Percentiles rank a stretch among this genome's conserved stretches.
Evolutionary conservation across 2,797 vertebrate species (phyloP).

Genomic region (Phylloscopus collybita): DNA sequence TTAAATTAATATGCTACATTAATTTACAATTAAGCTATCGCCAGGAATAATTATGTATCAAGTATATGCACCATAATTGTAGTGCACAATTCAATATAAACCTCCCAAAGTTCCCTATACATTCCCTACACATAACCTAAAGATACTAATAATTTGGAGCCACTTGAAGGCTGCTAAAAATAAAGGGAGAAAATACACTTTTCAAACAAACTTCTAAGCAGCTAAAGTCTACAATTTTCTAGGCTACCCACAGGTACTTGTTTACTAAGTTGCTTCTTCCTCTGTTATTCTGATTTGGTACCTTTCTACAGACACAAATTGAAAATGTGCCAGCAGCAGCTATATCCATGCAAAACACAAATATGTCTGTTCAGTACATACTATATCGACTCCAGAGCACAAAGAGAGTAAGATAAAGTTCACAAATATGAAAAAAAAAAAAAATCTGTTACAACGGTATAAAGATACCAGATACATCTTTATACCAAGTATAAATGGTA

Average conservation of each 20-base stretch:
- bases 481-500: too few relatives aligned
- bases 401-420: neutral
- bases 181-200: neutral
- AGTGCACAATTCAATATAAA: neutral
- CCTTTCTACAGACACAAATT: neutral
- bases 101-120: neutral
- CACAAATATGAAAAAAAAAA: neutral
- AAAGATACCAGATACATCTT: neutral
- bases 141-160: neutral
- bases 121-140: neutral
- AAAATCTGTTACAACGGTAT: neutral
- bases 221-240: neutral
- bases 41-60: neutral
- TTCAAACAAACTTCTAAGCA: neutral
- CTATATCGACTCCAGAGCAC: neutral
- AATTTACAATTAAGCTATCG: constrained; percentile 44
- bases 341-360: neutral
- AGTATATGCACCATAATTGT: neutral
- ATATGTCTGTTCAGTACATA: neutral
- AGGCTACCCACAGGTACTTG: neutral
- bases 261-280: neutral
- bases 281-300: neutral
- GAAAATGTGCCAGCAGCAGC: neutral
- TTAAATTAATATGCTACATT: constrained; percentile 16
- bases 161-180: neutral